A percentile compares a stretch with the other conserved stretches of the same genome.
Evolutionary conservation across 2,797 vertebrate genomes (phyloP).

Genomic region (Sternarchorhynchus goeldii): DNA sequence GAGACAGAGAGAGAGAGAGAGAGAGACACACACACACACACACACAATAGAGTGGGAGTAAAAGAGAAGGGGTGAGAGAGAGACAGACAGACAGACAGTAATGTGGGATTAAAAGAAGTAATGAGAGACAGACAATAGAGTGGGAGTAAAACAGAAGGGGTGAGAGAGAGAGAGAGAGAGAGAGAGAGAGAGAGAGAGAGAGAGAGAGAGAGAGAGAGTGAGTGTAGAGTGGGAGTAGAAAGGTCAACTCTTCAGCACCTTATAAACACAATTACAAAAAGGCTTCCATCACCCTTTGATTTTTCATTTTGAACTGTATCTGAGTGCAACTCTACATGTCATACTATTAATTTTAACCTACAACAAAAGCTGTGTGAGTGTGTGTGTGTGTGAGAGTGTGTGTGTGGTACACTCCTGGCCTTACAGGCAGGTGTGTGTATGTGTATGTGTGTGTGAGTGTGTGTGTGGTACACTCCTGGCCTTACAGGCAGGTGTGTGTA

Average conservation of each 20-base stretch:
- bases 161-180: too few relatives aligned
- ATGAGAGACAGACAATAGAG: not conserved
- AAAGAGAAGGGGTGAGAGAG: not conserved
- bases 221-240: not conserved
- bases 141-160: not conserved
- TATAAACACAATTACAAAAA: not conserved
- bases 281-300: not conserved
- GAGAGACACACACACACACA: too few relatives aligned
- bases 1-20: not conserved
- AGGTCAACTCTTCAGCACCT: not conserved
- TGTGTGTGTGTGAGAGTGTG: constrained; percentile 8
- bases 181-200: not conserved
- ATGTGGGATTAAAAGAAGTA: not conserved
- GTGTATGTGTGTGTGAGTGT: constrained; percentile 13
- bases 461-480: too few relatives aligned
- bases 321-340: not conserved
- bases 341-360: not conserved
- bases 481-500: too few relatives aligned
- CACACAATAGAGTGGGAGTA: not conserved
- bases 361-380: not conserved
- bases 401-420: constrained; percentile 29
- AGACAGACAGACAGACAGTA: not conserved
- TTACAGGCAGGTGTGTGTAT: not conserved
- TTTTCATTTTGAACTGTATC: not conserved
- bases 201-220: not conserved